Evolutionary conservation across 2,113 vertebrate genomes (phyloP), one percentile per base, ranked within the genome.

Genomic region (Holacanthus passer): DNA sequence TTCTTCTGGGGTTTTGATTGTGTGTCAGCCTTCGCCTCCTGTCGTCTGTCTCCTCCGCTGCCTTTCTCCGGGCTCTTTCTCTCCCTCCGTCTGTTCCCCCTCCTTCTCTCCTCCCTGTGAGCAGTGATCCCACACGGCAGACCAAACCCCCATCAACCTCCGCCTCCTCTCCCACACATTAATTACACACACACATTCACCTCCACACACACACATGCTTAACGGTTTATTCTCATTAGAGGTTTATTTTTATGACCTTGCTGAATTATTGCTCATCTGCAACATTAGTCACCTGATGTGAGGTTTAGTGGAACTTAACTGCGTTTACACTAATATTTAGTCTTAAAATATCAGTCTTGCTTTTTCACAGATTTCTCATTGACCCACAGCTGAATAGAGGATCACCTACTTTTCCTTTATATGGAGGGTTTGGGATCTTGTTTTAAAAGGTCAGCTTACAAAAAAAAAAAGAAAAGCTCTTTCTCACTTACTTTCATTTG

Each of bases 21-120:
- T 66, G 68, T 58, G 29, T 74, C 56, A 47, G 83, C 66, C 56
- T 64, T 70, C 37, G 27, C 29, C 66, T 88, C 62, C 84, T 73
- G 75, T 60, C 58, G 65, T 91, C 85, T 37, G 84, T 85, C 83
- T 89, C 74, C 87, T 84, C 87, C 22, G 68, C 82, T 79, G 29
- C 78, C 79, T 90, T 84, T 82, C 73, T 72, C 65, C 79, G 82
- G 84, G 20, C 75, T 92, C 65, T 80, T 58, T 79, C 80, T 89
- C 73, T 70, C 56, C 47, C 32, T 83, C 62, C 6, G 37, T 64
- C 73, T 27, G 29, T 80, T 80, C 24, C 48, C 83, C 69, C 77
- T 85, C 76, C 63, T 47, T 19, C 73, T 69, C 58, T 68, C 86
- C 74, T 87, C 86, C 81, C 76, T 72, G 75, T 84, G 86, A 74